Percentiles rank a stretch among this genome's conserved stretches.
Evolutionary conservation across 2,888 invertebrate species (phyloP).

Genomic region (Loripinus fragilis): DNA sequence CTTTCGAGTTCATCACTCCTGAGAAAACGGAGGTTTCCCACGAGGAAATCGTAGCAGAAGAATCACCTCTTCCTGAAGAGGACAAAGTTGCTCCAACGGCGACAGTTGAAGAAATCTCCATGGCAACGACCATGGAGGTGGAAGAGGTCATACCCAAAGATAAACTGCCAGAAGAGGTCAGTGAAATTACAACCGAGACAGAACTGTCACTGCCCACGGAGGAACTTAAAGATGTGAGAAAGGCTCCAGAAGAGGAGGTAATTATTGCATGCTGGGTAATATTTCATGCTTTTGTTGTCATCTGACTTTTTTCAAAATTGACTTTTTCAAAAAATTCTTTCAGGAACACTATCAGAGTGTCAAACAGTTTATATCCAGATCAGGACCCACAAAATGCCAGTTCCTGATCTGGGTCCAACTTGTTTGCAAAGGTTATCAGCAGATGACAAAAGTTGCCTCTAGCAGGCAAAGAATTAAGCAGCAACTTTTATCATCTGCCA

Average conservation of each 20-base stretch:
- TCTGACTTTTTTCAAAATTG: too few species aligned
- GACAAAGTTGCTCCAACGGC: slow-evolving; percentile 70
- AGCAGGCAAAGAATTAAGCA: too few species aligned
- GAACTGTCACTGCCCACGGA: slow-evolving; percentile 68
- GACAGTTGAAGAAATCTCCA: slow-evolving; percentile 68
- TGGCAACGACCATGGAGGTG: slow-evolving; percentile 62
- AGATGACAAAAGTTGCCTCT: too few species aligned
- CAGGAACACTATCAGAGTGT: too few species aligned
- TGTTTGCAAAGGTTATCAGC: too few species aligned
- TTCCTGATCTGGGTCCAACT: too few species aligned
- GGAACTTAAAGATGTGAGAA: slow-evolving; percentile 65
- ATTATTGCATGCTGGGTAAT: too few species aligned
- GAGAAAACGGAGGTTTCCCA: slow-evolving; percentile 68
- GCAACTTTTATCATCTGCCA: too few species aligned
- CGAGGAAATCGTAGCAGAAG: slow-evolving; percentile 66
- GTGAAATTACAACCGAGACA: slow-evolving; percentile 49
- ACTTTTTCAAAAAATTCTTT: too few species aligned
- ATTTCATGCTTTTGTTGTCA: too few species aligned
- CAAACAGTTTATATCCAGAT: too few species aligned
- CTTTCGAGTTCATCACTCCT: slow-evolving; percentile 72
- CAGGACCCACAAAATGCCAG: too few species aligned
- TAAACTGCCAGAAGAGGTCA: slow-evolving; percentile 58
- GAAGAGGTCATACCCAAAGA: slow-evolving; percentile 61
- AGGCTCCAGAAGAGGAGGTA: slow-evolving; percentile 66
- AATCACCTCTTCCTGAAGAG: slow-evolving; percentile 71